Evolutionary conservation across 2,113 vertebrate species (phyloP).

Genomic region (Rhynchomys soricoides): DNA sequence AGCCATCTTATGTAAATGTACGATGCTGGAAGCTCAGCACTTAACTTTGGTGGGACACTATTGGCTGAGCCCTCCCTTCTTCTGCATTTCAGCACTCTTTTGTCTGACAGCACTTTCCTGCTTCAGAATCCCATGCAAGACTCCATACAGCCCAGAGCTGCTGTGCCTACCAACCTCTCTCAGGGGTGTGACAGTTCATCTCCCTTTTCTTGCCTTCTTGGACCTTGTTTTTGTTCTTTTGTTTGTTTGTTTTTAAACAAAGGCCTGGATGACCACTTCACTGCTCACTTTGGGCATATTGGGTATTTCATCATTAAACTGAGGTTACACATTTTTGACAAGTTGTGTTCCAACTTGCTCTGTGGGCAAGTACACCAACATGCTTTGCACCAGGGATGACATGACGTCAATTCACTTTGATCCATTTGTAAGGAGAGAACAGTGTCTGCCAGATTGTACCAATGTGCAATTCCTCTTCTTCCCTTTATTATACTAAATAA

Average conservation of each 20-base stretch:
- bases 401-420: not conserved
- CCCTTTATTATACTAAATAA: not conserved
- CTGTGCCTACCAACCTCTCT: not conserved
- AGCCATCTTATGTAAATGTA: not conserved
- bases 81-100: not conserved
- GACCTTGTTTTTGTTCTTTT: not conserved
- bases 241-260: too few relatives aligned
- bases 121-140: not conserved
- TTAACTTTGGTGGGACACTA: not conserved
- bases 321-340: not conserved
- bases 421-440: not conserved
- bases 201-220: not conserved
- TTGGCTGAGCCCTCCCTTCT: constrained; percentile 12
- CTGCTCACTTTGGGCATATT: not conserved
- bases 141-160: not conserved
- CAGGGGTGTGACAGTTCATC: not conserved
- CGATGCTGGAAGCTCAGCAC: not conserved
- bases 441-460: not conserved
- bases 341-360: not conserved
- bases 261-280: not conserved
- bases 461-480: not conserved
- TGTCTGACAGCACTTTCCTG: not conserved
- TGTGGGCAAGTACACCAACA: not conserved
- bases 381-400: not conserved
- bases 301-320: not conserved